phyloP scores from a whole-genome alignment of 2,113 vertebrate genomes.

The Erinaceus europaeus region DNA sequence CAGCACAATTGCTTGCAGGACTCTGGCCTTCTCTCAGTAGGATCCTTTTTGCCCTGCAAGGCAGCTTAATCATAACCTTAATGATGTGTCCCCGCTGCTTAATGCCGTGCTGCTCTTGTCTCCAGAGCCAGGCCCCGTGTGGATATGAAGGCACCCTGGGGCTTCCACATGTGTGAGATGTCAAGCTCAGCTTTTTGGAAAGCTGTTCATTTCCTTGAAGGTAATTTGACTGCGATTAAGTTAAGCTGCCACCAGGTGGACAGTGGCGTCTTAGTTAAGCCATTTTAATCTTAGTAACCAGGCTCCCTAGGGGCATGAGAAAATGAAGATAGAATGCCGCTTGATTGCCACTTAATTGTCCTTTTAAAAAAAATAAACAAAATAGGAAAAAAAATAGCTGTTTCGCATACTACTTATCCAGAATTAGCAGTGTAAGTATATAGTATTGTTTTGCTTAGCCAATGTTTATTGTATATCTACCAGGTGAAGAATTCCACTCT shows the following conservation, averaged over 20 bases:
- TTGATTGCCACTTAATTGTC: no score
- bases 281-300: constrained; percentile 46
- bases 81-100: not conserved
- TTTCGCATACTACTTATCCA: no score
- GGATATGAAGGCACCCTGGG: not conserved
- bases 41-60: not conserved
- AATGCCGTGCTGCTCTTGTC: not conserved
- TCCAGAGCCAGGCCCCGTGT: not conserved
- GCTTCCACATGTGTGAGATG: not conserved
- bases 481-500: no score
- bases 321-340: no score
- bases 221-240: constrained; percentile 54
- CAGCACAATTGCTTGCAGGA: constrained; percentile 11
- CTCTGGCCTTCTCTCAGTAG: not conserved
- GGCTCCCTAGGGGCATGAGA: no score
- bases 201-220: constrained; percentile 48
- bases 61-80: constrained; percentile 26
- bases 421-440: no score
- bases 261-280: constrained; percentile 33
- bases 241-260: constrained; percentile 59
- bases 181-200: constrained; percentile 20
- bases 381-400: no score
- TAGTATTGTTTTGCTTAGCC: no score
- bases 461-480: no score
- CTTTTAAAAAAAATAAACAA: no score